A percentile compares a stretch with the other conserved stretches of the same genome.
Evolutionary conservation across 2,113 vertebrate genomes (phyloP).

Genomic region (Carassius gibelio): DNA sequence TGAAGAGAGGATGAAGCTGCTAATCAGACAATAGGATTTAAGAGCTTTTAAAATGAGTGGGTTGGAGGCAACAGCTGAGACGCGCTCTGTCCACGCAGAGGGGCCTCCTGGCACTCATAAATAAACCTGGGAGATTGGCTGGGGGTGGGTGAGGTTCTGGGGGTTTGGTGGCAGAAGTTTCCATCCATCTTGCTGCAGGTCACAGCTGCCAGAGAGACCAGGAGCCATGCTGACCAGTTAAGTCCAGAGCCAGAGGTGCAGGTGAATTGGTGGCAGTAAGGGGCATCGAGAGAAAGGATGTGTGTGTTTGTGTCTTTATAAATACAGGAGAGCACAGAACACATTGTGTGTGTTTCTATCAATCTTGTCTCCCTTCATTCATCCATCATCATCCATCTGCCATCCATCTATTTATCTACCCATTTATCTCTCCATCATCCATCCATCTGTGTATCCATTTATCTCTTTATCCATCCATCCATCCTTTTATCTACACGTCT

Average conservation of each 20-base stretch:
- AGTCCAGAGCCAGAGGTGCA: conserved; percentile 35
- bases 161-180: conserved; percentile 39
- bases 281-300: neutral
- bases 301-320: conserved; percentile 38
- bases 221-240: conserved; percentile 56
- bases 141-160: conserved; percentile 41
- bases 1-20: conserved; percentile 43
- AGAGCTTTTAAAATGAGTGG: conserved; percentile 39
- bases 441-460: neutral
- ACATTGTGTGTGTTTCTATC: neutral
- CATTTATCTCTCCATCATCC: neutral
- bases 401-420: neutral
- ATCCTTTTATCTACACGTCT: neutral
- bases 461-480: too few species aligned
- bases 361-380: too few species aligned
- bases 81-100: conserved; percentile 58
- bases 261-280: conserved; percentile 30
- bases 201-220: conserved; percentile 59
- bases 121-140: conserved; percentile 73
- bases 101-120: conserved; percentile 70
- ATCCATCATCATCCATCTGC: too few species aligned
- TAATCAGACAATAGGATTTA: conserved; percentile 57
- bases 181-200: conserved; percentile 51
- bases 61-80: conserved; percentile 64
- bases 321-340: neutral